These are phyloP conservation scores for Brachyhypopomus gauderio DNA, from an alignment of 2,113 vertebrate species.

Conservation along the genomic window DNA sequence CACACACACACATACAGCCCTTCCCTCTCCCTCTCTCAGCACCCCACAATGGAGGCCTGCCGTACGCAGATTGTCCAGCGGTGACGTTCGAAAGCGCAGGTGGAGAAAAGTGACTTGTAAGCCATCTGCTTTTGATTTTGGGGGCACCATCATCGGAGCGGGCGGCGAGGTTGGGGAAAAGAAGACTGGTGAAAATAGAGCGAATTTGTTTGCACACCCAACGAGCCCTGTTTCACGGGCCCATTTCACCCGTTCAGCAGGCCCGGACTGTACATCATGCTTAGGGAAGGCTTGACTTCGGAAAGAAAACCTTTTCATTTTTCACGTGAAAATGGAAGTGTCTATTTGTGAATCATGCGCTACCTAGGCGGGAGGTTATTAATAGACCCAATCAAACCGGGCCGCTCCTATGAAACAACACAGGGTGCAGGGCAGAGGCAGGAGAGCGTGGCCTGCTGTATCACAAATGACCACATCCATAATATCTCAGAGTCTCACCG, in stretches of 20 bases:
- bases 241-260: neutral
- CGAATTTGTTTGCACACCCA: neutral
- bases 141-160: neutral
- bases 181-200: neutral
- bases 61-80: neutral
- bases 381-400: slow-evolving; percentile 47
- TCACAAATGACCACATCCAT: slow-evolving; percentile 40
- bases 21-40: slow-evolving; percentile 2
- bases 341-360: slow-evolving; percentile 49
- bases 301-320: slow-evolving; percentile 53
- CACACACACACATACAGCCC: slow-evolving; percentile 15
- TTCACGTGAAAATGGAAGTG: slow-evolving; percentile 55
- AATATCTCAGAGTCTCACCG: slow-evolving; percentile 29
- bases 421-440: slow-evolving; percentile 1
- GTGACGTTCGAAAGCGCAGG: too few relatives aligned
- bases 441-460: slow-evolving; percentile 22
- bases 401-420: slow-evolving; percentile 40
- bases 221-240: slow-evolving; percentile 3
- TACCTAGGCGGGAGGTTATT: slow-evolving; percentile 58
- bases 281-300: slow-evolving; percentile 27
- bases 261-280: slow-evolving; percentile 36
- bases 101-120: too few relatives aligned
- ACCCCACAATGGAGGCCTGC: neutral
- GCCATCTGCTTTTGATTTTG: neutral
- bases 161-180: neutral